Conservation (phyloP, 2,797 vertebrate species). For the Ctenopoma kingsleyae region DNA sequence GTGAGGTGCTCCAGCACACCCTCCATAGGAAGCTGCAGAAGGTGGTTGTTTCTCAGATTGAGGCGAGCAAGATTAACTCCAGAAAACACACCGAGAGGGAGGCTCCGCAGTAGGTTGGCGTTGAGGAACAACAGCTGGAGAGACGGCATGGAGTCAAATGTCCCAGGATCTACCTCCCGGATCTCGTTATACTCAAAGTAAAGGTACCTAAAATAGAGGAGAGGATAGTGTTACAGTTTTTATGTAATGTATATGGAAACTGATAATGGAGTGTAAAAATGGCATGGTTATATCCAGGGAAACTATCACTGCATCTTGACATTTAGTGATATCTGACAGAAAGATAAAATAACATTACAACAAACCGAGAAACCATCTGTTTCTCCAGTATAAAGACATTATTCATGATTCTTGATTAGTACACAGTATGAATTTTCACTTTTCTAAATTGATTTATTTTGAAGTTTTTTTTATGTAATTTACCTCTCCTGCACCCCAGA, state of each 20-base stretch:
- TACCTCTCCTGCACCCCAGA: conserved; percentile 22
- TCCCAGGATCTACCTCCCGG: conserved; percentile 91
- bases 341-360: background rate
- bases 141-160: conserved; percentile 94
- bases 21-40: conserved; percentile 93
- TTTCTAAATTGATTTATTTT: conserved; percentile 12
- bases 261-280: background rate
- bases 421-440: conserved; percentile 9
- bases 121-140: conserved; percentile 96
- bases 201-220: conserved; percentile 85
- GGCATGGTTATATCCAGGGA: background rate
- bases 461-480: conserved; percentile 16
- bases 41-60: conserved; percentile 97
- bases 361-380: background rate
- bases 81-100: conserved; percentile 93
- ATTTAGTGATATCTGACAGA: background rate
- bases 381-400: background rate
- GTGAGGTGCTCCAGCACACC: conserved; percentile 96
- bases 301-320: background rate
- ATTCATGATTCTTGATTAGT: conserved; percentile 9
- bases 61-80: conserved; percentile 93
- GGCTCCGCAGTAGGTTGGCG: conserved; percentile 93
- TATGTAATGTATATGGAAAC: background rate
- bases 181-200: conserved; percentile 98
- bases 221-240: conserved; percentile 5